phyloP scores from a whole-genome alignment of 2,797 vertebrate genomes.

The Fistularia commersonii region DNA sequence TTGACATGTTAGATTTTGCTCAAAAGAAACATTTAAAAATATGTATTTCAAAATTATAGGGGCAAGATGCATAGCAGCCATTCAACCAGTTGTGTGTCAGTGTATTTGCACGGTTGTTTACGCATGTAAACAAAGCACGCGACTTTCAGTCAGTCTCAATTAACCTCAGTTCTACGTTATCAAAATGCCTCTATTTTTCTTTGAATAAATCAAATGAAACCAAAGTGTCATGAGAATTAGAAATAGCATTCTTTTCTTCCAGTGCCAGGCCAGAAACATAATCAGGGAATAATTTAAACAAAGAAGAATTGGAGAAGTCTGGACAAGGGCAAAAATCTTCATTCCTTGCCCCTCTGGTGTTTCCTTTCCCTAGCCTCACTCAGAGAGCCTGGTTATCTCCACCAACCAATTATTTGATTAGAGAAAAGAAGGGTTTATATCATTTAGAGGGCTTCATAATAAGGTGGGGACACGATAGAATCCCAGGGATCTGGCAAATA shows the following conservation, averaged over 20 bases:
- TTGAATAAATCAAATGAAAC: constrained; percentile 36
- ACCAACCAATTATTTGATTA: constrained; percentile 80
- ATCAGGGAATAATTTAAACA: constrained; percentile 37
- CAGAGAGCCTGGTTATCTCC: constrained; percentile 59
- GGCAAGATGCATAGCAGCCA: no score
- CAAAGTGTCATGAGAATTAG: constrained; percentile 10
- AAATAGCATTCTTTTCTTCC: constrained; percentile 18
- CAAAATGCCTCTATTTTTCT: constrained; percentile 16
- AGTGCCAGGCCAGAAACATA: constrained; percentile 18
- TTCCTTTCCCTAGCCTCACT: constrained; percentile 46
- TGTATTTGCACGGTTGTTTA: constrained; percentile 21
- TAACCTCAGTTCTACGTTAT: constrained; percentile 31
- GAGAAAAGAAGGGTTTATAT: constrained; percentile 62
- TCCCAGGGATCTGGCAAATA: constrained; percentile 57
- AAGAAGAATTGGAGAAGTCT: constrained; percentile 54
- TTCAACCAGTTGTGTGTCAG: not conserved
- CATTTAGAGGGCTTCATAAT: constrained; percentile 67
- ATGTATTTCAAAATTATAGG: no score
- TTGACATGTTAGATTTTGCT: no score
- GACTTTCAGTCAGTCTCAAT: constrained; percentile 42
- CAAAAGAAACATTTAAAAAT: no score
- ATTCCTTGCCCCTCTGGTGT: constrained; percentile 42
- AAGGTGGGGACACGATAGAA: constrained; percentile 51
- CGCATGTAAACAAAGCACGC: constrained; percentile 16
- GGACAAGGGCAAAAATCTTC: constrained; percentile 59